Evolutionary conservation across 2,113 vertebrate genomes (phyloP), one percentile per base, ranked within the genome.

Genomic region (Oncorhynchus gorbuscha): DNA sequence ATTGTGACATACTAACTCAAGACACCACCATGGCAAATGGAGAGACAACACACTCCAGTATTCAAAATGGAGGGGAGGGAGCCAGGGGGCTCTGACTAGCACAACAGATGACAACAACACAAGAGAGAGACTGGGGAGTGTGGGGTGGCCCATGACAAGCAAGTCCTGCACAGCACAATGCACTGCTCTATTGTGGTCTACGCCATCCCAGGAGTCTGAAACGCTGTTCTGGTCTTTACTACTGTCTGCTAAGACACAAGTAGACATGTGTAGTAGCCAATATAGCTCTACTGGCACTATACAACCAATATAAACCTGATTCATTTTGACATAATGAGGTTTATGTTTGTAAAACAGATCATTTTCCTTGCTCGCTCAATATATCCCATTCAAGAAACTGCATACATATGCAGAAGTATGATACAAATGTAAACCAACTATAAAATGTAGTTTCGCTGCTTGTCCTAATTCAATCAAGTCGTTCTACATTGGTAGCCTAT

Each of bases 61-160:
- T 45, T 80, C 68, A 82, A 62, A 76, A 83, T 84, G 84, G 67
- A 79, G 71, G 75, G 30, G 39, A 20, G 73, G 76, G 66, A 72
- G 48, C 5, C 12, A 39, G 62, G 51, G 61, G 70, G 82, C 74
- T 78, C 58, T 62, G 71, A 79, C 69, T 39, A 72, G 79, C 79
- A 78, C 72, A 81, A 70, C 74, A 76, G 69, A 89, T 80, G 79
- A 80, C 24, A 78, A 73, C 76, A 75, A 76, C 51, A 55, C 51
- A 55, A 14, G 16, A 55, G 51, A 81, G 76, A 82, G 73, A 49
- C 39, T 49, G 72, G 81, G 76, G 35, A 16, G 13, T 68, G 84
- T 68, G 65, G 67, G 72, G 75, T 62, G 68, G 84, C 26, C 62
- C 72, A 72, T 80, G 73, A 79, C 74, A 72, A 81, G 65, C 39